A percentile compares a stretch with the other conserved stretches of the same genome.
Conservation (phyloP, 2,797 vertebrate genomes). For the Alauda arvensis region DNA sequence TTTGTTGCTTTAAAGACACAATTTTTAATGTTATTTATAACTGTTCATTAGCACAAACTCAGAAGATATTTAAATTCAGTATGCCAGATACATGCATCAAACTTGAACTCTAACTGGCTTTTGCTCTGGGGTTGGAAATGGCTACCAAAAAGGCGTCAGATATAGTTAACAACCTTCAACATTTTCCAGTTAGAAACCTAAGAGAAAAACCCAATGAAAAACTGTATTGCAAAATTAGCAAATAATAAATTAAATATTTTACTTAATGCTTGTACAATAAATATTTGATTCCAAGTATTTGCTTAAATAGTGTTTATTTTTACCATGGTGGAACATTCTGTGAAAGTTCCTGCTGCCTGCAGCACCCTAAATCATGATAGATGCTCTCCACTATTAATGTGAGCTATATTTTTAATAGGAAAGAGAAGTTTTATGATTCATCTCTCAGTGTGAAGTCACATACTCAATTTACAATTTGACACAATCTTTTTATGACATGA, state of each 20-base stretch:
- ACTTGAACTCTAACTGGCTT: neutral
- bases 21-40: neutral
- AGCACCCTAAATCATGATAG: neutral
- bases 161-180: neutral
- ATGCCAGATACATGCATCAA: neutral
- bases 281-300: constrained; percentile 32
- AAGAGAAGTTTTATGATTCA: constrained; percentile 13
- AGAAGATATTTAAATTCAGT: constrained; percentile 12
- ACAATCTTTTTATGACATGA: neutral
- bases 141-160: neutral
- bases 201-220: neutral
- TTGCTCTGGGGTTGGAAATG: neutral
- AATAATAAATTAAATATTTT: constrained; percentile 22
- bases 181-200: constrained; percentile 9
- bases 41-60: neutral
- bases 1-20: neutral
- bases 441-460: constrained; percentile 22
- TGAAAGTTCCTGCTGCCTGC: neutral
- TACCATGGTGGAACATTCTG: neutral
- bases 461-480: neutral
- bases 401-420: constrained; percentile 21
- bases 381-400: constrained; percentile 6
- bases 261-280: neutral
- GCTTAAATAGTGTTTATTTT: constrained; percentile 25
- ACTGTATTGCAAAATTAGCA: neutral